phyloP scores from a whole-genome alignment of 2,113 vertebrate species.

The Cephalopterus ornatus region DNA sequence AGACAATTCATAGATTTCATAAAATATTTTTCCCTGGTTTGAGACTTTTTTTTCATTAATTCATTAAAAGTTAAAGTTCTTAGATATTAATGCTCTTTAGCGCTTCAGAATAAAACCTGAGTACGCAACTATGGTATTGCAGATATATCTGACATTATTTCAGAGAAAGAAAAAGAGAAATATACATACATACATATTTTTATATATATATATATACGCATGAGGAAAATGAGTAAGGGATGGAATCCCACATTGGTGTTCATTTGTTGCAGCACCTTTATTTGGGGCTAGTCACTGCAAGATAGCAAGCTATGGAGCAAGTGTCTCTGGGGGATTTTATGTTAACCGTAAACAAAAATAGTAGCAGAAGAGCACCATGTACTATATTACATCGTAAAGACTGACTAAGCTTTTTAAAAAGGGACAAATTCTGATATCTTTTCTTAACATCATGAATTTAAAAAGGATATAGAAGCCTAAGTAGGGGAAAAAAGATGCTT shows the following conservation, averaged over 20 bases:
- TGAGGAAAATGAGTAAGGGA: neutral
- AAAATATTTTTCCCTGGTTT: neutral
- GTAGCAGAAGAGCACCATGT: neutral
- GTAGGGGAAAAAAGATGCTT: neutral
- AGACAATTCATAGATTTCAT: neutral
- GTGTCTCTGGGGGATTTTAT: neutral
- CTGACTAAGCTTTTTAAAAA: neutral
- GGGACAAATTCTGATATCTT: neutral
- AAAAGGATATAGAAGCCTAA: neutral
- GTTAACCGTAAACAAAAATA: neutral
- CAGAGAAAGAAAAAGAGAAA: neutral
- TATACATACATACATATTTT: neutral
- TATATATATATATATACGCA: neutral
- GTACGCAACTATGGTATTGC: neutral
- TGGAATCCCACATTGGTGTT: neutral
- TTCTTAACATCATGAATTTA: neutral
- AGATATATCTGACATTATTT: neutral
- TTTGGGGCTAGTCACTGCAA: neutral
- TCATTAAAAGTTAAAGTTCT: neutral
- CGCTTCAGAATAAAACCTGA: neutral
- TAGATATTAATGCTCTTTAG: neutral
- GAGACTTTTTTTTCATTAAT: neutral
- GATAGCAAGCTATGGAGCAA: neutral
- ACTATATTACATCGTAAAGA: neutral
- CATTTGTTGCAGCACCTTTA: neutral